Evolutionary conservation across 2,113 vertebrate genomes (phyloP).

Genomic region (Apodemus speciosus): DNA sequence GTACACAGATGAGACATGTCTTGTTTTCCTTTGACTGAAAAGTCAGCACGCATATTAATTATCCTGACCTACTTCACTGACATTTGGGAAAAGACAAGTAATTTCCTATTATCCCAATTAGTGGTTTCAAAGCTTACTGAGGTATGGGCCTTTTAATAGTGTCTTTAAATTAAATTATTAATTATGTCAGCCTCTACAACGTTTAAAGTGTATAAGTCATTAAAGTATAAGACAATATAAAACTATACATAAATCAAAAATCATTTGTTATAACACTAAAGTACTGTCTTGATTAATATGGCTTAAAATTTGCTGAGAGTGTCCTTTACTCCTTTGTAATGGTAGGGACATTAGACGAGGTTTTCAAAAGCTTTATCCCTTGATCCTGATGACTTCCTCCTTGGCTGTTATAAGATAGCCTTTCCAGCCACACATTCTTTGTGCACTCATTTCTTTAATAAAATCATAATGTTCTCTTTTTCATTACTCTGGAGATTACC

Average conservation of each 20-base stretch:
- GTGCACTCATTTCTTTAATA: not conserved
- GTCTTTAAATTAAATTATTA: slow-evolving; percentile 63
- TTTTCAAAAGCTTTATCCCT: slow-evolving; percentile 58
- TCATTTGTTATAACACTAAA: slow-evolving; percentile 40
- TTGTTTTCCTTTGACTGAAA: slow-evolving; percentile 76
- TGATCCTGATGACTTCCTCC: slow-evolving; percentile 49
- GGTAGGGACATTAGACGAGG: slow-evolving; percentile 29
- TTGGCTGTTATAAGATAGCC: slow-evolving; percentile 41
- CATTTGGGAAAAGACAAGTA: slow-evolving; percentile 74
- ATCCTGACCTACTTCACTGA: slow-evolving; percentile 71
- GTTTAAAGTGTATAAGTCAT: slow-evolving; percentile 53
- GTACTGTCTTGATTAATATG: slow-evolving; percentile 51
- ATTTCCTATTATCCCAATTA: slow-evolving; percentile 74
- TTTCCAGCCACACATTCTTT: slow-evolving; percentile 29
- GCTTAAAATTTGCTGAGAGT: slow-evolving; percentile 49
- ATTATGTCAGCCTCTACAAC: slow-evolving; percentile 56
- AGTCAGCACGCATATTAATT: slow-evolving; percentile 74
- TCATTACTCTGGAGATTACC: slow-evolving; percentile 35
- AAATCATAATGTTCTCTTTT: slow-evolving; percentile 52
- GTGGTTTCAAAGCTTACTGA: slow-evolving; percentile 55
- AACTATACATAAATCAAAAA: slow-evolving; percentile 57
- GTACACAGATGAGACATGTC: slow-evolving; percentile 67
- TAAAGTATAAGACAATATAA: slow-evolving; percentile 52
- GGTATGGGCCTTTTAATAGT: slow-evolving; percentile 46
- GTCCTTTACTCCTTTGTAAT: slow-evolving; percentile 42